A percentile compares a stretch with the other conserved stretches of the same genome.
Conservation (phyloP, 1,140 invertebrate genomes). For the Drosophila tristis region DNA sequence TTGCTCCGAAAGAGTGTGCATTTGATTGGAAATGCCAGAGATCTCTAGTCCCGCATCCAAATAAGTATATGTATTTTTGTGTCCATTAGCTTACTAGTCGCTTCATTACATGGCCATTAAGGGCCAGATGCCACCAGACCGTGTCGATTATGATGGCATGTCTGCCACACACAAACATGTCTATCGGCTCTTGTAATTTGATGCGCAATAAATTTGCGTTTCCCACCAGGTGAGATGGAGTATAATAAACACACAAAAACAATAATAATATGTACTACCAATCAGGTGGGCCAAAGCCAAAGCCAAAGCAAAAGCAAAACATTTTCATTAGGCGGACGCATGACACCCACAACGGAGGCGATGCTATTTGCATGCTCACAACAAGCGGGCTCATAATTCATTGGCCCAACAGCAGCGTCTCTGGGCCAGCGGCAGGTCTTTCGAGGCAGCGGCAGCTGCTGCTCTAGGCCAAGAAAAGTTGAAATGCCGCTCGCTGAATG, state of each 20-base stretch:
- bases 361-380: constrained; percentile 67
- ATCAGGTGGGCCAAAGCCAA: constrained; percentile 21
- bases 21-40: neutral
- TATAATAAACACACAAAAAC: neutral
- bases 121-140: constrained; percentile 43
- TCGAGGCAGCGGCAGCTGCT: constrained; percentile 13
- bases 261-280: constrained; percentile 2
- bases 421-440: constrained; percentile 1
- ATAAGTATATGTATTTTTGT: constrained; percentile 5
- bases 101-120: constrained; percentile 52
- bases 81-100: constrained; percentile 44
- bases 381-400: constrained; percentile 76
- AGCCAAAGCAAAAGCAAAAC: constrained; percentile 59
- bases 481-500: constrained; percentile 57
- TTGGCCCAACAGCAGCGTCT: constrained; percentile 50
- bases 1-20: too few species aligned
- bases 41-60: constrained; percentile 9
- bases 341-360: constrained; percentile 61
- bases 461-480: constrained; percentile 21
- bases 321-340: constrained; percentile 74
- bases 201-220: constrained; percentile 74
- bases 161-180: neutral
- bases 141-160: constrained; percentile 12
- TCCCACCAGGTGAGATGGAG: constrained; percentile 49
- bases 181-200: constrained; percentile 64